A percentile compares a stretch with the other conserved stretches of the same genome.
phyloP scores from a whole-genome alignment of 2,113 vertebrate genomes.

The Nyctereutes procyonoides region DNA sequence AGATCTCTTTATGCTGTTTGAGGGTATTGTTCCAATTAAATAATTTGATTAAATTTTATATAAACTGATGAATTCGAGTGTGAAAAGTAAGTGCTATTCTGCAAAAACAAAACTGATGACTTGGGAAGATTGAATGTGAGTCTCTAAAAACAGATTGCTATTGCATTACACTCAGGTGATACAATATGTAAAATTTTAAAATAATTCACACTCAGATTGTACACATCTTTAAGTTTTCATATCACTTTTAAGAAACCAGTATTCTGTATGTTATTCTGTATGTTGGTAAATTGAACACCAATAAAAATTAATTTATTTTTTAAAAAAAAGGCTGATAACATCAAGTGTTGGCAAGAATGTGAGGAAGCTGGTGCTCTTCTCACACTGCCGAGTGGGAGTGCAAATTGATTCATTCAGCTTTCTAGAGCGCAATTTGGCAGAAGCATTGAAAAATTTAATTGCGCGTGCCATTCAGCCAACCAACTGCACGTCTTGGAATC shows the following conservation, averaged over 20 bases:
- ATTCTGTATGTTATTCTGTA: too few relatives aligned
- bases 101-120: background rate
- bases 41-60: slow-evolving; percentile 20
- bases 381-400: background rate
- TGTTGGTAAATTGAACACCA: too few relatives aligned
- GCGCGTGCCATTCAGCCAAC: background rate
- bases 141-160: background rate
- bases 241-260: background rate
- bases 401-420: background rate
- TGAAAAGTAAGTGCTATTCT: background rate
- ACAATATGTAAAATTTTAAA: background rate
- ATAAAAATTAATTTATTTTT: too few relatives aligned
- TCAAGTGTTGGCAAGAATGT: background rate
- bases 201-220: slow-evolving; percentile 6
- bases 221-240: background rate
- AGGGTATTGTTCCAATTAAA: slow-evolving; percentile 6
- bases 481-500: background rate
- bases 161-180: background rate
- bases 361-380: background rate
- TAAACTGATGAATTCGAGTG: background rate
- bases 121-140: background rate
- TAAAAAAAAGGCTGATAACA: slow-evolving; percentile 50
- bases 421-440: background rate
- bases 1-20: background rate
- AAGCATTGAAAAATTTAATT: background rate